Conservation (phyloP, 2,113 vertebrate species). For the Eurypyga helias region DNA sequence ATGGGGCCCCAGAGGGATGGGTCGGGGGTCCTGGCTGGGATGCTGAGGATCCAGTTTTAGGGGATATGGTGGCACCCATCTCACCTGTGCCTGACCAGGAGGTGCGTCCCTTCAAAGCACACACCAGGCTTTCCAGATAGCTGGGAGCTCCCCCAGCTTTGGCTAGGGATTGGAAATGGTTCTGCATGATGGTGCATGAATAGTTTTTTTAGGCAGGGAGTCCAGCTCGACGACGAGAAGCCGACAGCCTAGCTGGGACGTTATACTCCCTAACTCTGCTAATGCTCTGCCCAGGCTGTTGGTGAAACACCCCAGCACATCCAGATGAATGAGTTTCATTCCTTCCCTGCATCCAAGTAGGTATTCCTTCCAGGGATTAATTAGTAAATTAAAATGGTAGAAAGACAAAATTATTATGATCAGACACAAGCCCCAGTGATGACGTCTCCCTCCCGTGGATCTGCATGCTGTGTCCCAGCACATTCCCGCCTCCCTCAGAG, state of each 20-base stretch:
- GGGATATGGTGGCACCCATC: neutral
- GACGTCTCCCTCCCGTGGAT: neutral
- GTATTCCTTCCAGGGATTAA: conserved; percentile 32
- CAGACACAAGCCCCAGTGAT: neutral
- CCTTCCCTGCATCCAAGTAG: neutral
- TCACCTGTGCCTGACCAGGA: neutral
- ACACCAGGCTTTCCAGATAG: neutral
- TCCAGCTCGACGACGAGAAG: rapidly evolving
- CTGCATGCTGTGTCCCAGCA: neutral
- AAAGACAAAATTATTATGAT: neutral
- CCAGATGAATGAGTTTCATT: neutral
- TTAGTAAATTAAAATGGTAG: conserved; percentile 35
- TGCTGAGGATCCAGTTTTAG: neutral
- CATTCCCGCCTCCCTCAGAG: neutral
- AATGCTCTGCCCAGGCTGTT: neutral
- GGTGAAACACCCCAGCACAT: neutral
- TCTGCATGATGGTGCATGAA: neutral
- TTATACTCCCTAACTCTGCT: rapidly evolving
- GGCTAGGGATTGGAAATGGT: neutral
- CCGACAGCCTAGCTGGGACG: rapidly evolving
- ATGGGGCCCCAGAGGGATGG: neutral
- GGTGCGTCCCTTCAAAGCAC: neutral
- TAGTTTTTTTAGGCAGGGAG: neutral
- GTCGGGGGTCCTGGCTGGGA: neutral
- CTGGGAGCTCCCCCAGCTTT: neutral